phyloP scores from a whole-genome alignment of 23 tunicate species.

The Trididemnum nubilum region DNA sequence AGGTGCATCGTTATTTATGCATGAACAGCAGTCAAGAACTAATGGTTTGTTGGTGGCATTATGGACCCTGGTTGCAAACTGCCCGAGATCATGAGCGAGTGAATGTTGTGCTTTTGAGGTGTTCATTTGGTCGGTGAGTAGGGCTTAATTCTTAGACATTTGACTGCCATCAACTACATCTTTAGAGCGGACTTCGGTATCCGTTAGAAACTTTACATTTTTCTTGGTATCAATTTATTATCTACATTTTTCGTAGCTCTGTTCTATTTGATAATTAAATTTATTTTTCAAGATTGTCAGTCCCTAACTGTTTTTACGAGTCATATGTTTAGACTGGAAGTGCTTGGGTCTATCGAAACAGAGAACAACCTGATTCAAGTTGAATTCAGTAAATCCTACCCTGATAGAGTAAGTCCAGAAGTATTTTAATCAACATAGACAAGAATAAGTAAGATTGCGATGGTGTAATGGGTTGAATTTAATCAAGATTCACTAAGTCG shows the following conservation, averaged over 20 bases:
- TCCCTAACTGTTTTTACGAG: no score
- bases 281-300: no score
- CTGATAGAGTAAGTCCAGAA: slow-evolving; percentile 57
- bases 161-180: no score
- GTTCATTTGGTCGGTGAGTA: slow-evolving; percentile 70
- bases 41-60: slow-evolving; percentile 79
- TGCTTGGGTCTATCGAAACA: slow-evolving; percentile 52
- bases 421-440: no score
- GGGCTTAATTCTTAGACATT: no score
- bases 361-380: slow-evolving; percentile 54
- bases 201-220: not conserved
- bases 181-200: no score
- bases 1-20: slow-evolving; percentile 40
- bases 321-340: slow-evolving; percentile 73
- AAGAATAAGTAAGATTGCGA: no score
- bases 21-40: slow-evolving; percentile 58
- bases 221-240: slow-evolving; percentile 2
- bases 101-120: slow-evolving; percentile 63
- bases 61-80: slow-evolving; percentile 57
- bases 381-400: slow-evolving; percentile 60
- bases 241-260: not conserved
- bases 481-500: no score
- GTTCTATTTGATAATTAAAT: not conserved
- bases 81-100: slow-evolving; percentile 52
- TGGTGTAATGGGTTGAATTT: no score